These are phyloP conservation scores for Trachymyrmex cornetzi DNA, from an alignment of 1,140 invertebrate genomes.

Conservation along the genomic window DNA sequence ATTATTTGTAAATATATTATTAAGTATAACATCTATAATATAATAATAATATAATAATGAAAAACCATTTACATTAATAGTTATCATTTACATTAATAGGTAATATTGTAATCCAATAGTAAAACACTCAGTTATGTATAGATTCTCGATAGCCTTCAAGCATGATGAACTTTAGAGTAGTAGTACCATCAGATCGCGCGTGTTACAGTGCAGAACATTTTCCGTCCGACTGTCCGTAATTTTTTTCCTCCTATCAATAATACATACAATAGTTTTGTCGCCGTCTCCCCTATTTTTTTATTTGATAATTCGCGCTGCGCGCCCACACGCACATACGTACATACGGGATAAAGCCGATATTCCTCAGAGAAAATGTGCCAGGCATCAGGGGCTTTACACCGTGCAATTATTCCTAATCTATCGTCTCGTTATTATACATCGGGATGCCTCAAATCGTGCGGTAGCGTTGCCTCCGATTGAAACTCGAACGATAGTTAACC, in stretches of 20 bases:
- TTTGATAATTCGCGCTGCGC: slow-evolving; percentile 29
- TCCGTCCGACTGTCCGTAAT: slow-evolving; percentile 19
- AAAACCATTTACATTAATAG: slow-evolving; percentile 83
- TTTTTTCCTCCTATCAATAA: slow-evolving; percentile 22
- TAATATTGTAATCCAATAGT: slow-evolving; percentile 82
- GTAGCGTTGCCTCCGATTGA: slow-evolving; percentile 23
- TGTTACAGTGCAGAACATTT: slow-evolving; percentile 58
- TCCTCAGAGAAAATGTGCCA: slow-evolving; percentile 68
- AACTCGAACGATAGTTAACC: slow-evolving; percentile 4
- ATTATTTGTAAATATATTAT: slow-evolving; percentile 85
- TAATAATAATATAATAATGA: slow-evolving; percentile 85
- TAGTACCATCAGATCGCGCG: slow-evolving; percentile 67
- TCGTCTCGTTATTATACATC: slow-evolving; percentile 70
- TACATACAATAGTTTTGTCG: slow-evolving; percentile 29
- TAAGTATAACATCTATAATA: slow-evolving; percentile 84
- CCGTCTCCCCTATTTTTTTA: slow-evolving; percentile 12
- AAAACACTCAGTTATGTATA: slow-evolving; percentile 82
- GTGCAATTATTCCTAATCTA: slow-evolving; percentile 71
- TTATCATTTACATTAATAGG: slow-evolving; percentile 74
- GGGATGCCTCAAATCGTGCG: slow-evolving; percentile 30
- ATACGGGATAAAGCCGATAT: slow-evolving; percentile 56
- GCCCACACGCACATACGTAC: not conserved
- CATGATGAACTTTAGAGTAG: slow-evolving; percentile 66
- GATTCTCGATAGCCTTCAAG: slow-evolving; percentile 75
- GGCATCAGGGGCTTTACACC: slow-evolving; percentile 65